Evolutionary conservation across 2,797 vertebrate species (phyloP), one percentile per base, ranked within the genome.

Genomic region (Bryconaethiops microstoma): DNA sequence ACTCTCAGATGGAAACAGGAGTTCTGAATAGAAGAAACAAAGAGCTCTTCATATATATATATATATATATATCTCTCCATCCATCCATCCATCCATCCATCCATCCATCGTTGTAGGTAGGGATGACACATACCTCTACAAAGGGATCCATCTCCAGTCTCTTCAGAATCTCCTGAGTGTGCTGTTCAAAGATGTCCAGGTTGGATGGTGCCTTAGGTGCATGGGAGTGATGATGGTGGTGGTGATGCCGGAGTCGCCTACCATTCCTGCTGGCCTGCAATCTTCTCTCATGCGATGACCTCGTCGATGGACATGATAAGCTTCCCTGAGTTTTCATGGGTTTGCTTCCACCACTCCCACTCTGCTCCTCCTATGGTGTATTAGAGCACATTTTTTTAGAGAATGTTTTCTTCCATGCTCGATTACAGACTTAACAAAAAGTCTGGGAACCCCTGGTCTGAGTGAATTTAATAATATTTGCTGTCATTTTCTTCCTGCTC

Each of bases 301-400:
- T 95, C 48, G 96, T 96, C 84, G 93, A 89, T 83, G 95, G 92
- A 92, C 96, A 97, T 79, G 76, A 81, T 69, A 92, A 88, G 87
- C 93, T 96, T 96, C 95, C 97, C 96, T 97, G 98, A 97, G 95
- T 93, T 96, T 98, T 99, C 88, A 95, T 91, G 88, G 94, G 93
- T 92, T 96, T 99, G 93, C 16, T 78, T 77, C 91, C 92, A 1
- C 88, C 88, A 83, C 88, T 91, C 60, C 90, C 88, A 40, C 93
- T 94, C 85, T 97, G 97, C 88, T 99, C 97, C 95, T 99, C 87
- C 84, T 76, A 68, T 68, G 64, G 57, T 23, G 23, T 4, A 60
- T 25, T 77, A 25, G 14, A 39, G 12, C 39, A 16, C 5, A 52
- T 16, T 52, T 16, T 50, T 14, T 35, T 35, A 35, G 35, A 52